Conservation (phyloP, 2,888 invertebrate species). For the Adelphocoris suturalis region DNA sequence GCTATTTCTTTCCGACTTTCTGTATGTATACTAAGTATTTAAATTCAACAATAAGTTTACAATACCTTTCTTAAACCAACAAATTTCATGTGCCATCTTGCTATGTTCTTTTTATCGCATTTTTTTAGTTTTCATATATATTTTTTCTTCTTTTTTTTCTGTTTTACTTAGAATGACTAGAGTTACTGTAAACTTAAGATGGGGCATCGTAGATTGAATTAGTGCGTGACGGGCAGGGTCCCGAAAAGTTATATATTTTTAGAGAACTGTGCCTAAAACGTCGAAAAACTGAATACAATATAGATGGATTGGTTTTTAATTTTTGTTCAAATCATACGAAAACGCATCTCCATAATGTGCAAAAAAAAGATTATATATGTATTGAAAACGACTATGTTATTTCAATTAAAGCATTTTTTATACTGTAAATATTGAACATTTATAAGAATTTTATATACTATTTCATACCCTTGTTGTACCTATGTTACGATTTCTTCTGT, state of each 20-base stretch:
- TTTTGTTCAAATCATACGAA: background rate
- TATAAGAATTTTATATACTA: slow-evolving; percentile 62
- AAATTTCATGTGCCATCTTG: background rate
- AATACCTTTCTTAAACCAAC: background rate
- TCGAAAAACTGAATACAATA: background rate
- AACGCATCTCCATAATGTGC: slow-evolving; percentile 25
- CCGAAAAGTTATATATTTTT: slow-evolving; percentile 43
- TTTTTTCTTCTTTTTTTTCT: background rate
- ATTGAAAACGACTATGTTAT: slow-evolving; percentile 12
- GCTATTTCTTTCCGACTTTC: no score
- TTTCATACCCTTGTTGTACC: slow-evolving; percentile 67
- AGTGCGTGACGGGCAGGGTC: background rate
- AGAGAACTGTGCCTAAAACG: slow-evolving; percentile 45
- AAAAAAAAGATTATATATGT: slow-evolving; percentile 28
- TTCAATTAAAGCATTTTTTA: slow-evolving; percentile 53
- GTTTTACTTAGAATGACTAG: slow-evolving; percentile 37
- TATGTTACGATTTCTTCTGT: slow-evolving; percentile 65
- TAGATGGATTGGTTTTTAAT: slow-evolving; percentile 47
- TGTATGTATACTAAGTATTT: no score
- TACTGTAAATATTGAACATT: slow-evolving; percentile 65
- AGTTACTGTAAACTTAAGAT: background rate
- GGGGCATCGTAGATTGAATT: slow-evolving; percentile 6
- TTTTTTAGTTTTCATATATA: background rate
- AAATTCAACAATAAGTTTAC: no score
- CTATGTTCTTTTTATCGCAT: background rate